These are phyloP conservation scores for Ormyrus nitidulus DNA, from an alignment of 2,888 invertebrate species.

Conservation along the genomic window DNA sequence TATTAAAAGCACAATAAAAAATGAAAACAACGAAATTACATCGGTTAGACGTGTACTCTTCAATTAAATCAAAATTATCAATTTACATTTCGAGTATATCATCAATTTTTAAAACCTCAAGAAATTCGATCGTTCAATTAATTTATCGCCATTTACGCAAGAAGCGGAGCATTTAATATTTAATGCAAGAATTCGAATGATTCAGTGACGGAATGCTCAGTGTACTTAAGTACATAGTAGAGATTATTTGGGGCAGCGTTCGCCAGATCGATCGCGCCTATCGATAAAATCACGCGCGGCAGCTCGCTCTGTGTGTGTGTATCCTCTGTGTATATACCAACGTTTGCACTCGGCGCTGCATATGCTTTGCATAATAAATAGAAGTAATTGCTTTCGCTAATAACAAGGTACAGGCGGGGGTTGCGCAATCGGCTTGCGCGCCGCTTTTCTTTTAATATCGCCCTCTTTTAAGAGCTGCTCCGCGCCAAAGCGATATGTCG, in stretches of 20 bases:
- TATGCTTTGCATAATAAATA: constrained; percentile 56
- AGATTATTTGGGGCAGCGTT: constrained; percentile 35
- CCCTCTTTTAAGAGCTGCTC: neutral
- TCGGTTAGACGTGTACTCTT: no score
- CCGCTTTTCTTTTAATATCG: constrained; percentile 47
- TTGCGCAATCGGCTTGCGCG: constrained; percentile 35
- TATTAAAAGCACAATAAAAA: no score
- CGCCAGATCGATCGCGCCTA: constrained; percentile 34
- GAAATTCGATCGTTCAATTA: no score
- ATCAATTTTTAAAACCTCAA: no score
- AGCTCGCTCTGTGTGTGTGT: neutral
- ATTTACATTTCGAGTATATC: no score
- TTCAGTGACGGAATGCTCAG: constrained; percentile 15
- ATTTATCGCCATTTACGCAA: neutral
- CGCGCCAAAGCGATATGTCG: neutral
- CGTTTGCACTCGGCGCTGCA: constrained; percentile 40
- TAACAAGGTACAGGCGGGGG: constrained; percentile 30
- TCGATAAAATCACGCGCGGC: constrained; percentile 47
- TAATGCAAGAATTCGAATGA: neutral
- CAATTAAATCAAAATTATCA: no score
- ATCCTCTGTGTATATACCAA: neutral
- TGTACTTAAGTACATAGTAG: neutral
- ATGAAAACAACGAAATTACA: no score
- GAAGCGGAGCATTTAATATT: neutral
- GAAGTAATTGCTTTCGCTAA: constrained; percentile 54